Evolutionary conservation across 1,140 invertebrate species (phyloP).

Genomic region (Drosophila rufa): DNA sequence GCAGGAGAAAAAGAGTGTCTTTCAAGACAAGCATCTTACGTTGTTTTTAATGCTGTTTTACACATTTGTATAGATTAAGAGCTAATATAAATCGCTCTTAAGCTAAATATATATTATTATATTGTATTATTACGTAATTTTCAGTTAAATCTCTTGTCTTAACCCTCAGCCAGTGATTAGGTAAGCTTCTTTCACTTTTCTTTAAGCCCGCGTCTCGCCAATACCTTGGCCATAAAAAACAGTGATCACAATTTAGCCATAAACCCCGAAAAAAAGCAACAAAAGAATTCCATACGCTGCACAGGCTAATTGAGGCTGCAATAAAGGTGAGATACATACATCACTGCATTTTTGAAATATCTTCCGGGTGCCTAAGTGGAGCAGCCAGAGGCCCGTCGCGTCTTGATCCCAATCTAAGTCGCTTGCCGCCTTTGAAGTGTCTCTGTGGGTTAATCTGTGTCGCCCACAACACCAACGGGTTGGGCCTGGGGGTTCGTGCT

Average conservation of each 20-base stretch:
- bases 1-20: neutral
- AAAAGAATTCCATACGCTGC: slow-evolving; percentile 42
- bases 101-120: too few species aligned
- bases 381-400: slow-evolving; percentile 25
- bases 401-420: slow-evolving; percentile 47
- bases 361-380: slow-evolving; percentile 73
- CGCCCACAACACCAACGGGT: slow-evolving; percentile 45
- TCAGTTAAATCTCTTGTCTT: slow-evolving; percentile 23
- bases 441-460: slow-evolving; percentile 53
- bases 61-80: neutral
- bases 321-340: slow-evolving; percentile 19
- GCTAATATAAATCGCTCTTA: too few species aligned
- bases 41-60: neutral
- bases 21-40: neutral
- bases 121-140: neutral
- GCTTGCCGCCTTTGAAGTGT: slow-evolving; percentile 59
- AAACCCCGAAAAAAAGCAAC: slow-evolving; percentile 8
- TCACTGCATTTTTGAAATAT: slow-evolving; percentile 52
- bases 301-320: slow-evolving; percentile 36
- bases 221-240: slow-evolving; percentile 31
- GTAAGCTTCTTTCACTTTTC: slow-evolving; percentile 75
- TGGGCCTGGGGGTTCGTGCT: slow-evolving; percentile 9
- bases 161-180: slow-evolving; percentile 48
- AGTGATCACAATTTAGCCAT: slow-evolving; percentile 25
- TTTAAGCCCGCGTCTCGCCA: slow-evolving; percentile 4